Evolutionary conservation across 1,140 invertebrate genomes (phyloP), one percentile per base, ranked within the genome.

Genomic region (Drosophila tristis): DNA sequence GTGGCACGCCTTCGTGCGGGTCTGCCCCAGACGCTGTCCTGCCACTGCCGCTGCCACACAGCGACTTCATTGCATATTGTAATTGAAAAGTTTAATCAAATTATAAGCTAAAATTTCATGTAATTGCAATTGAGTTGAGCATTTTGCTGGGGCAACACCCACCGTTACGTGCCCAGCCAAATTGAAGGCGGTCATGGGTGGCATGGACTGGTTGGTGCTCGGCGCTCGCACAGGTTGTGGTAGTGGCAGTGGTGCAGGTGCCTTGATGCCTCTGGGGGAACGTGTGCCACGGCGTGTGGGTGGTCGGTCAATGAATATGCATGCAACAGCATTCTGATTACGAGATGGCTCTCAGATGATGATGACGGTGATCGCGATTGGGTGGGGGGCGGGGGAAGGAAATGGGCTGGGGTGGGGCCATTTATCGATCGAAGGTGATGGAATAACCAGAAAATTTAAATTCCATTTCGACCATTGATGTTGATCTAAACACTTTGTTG

Each of bases 51-150:
- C 26, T 35, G 15, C 23, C 16, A 0, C 23, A 29, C 7, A 74
- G 81, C 81, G 75, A 86, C 81, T 86, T 86, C 82, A 87, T 86
- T 81, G 74, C 81, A 86, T 86, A 86, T 87, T 86, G 81, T 86
- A 86, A 86, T 86, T 86, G 81, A 86, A 86, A 86, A 86, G 82
- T 86, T 86, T 86, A 86, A 86, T 86, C 82, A 86, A 86, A 86
- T 86, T 86, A 86, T 87, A 87, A 75, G 82, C 82, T 86, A 64
- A 80, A 85, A 74, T 81, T 87, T 81, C 74, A 50, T 76, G 80
- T 86, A 86, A 85, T 85, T 85, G 74, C 81, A 74, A 86, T 85
- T 77, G 81, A 80, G 76, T 80, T 85, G 61, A 70, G 71, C 39
- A 62, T 62, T 72, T 73, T 73, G 56, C 55, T 39, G 15, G 23